Evolutionary conservation across 2,888 invertebrate genomes (phyloP).

Genomic region (Chydorus sphaericus): DNA sequence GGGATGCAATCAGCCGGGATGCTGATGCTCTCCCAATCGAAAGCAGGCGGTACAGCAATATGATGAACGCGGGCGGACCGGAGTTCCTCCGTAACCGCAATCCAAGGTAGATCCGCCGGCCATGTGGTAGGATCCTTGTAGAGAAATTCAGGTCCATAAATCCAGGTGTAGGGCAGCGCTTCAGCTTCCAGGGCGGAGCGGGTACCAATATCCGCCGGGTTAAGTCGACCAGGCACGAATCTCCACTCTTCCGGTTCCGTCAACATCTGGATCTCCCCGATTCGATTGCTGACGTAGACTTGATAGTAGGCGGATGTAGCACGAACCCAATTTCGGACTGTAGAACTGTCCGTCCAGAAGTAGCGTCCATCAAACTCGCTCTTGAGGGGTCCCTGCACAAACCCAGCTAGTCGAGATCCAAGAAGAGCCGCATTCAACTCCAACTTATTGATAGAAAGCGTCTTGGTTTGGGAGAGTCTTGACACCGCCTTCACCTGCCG

Average conservation of each 20-base stretch:
- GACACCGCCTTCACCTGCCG: neutral
- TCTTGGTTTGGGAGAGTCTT: too few species aligned
- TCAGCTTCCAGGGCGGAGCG: neutral
- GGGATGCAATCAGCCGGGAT: neutral
- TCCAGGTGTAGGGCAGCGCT: neutral
- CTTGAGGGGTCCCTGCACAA: neutral
- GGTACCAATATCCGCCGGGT: neutral
- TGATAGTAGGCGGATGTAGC: neutral
- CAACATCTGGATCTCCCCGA: constrained; percentile 9
- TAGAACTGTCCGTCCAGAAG: neutral
- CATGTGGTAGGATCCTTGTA: neutral
- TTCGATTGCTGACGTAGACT: neutral
- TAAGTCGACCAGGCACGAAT: neutral
- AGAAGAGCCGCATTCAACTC: constrained; percentile 3
- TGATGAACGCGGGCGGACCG: neutral
- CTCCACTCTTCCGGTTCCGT: neutral
- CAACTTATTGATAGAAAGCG: neutral
- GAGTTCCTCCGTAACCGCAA: neutral
- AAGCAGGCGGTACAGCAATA: neutral
- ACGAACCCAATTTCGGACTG: constrained; percentile 7
- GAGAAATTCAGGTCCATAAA: neutral
- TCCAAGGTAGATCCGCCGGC: constrained; percentile 9
- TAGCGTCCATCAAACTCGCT: neutral
- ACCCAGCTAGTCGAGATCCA: neutral
- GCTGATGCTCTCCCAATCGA: neutral